Percentiles rank a stretch among this genome's conserved stretches.
Conservation (phyloP, 2,888 invertebrate genomes). For the Alsophila aescularia region DNA sequence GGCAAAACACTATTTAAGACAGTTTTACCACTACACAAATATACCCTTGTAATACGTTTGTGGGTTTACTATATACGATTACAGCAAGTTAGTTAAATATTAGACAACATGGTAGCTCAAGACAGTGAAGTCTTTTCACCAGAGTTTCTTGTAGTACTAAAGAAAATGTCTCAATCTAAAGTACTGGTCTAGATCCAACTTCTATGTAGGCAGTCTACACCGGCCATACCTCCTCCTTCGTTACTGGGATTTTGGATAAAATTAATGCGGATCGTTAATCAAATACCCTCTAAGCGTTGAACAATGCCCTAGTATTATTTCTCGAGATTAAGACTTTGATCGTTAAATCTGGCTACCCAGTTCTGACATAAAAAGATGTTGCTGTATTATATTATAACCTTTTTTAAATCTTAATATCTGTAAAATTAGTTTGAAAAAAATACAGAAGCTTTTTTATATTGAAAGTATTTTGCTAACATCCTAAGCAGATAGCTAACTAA, state of each 20-base stretch:
- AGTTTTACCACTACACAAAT: no score
- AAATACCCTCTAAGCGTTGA: conserved; percentile 62
- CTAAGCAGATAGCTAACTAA: no score
- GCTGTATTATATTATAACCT: background rate
- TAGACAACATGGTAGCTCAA: no score
- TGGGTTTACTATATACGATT: no score
- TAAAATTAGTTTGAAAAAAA: no score
- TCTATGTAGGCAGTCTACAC: conserved; percentile 44
- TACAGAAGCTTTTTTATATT: no score
- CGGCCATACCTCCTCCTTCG: conserved; percentile 57
- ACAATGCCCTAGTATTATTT: conserved; percentile 55
- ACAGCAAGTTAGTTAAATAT: no score
- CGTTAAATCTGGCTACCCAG: conserved; percentile 9
- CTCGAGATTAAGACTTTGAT: conserved; percentile 38
- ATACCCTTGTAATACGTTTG: no score
- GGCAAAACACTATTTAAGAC: no score
- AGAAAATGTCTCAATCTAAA: background rate
- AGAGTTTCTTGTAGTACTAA: background rate
- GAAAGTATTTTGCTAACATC: no score
- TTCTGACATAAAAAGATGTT: conserved; percentile 16
- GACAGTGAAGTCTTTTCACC: no score
- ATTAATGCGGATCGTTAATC: conserved; percentile 77
- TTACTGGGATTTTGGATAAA: conserved; percentile 67
- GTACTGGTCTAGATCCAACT: background rate
- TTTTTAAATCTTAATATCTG: no score